Evolutionary conservation across 2,797 vertebrate species (phyloP).

Genomic region (Myoxocephalus aenaeus): DNA sequence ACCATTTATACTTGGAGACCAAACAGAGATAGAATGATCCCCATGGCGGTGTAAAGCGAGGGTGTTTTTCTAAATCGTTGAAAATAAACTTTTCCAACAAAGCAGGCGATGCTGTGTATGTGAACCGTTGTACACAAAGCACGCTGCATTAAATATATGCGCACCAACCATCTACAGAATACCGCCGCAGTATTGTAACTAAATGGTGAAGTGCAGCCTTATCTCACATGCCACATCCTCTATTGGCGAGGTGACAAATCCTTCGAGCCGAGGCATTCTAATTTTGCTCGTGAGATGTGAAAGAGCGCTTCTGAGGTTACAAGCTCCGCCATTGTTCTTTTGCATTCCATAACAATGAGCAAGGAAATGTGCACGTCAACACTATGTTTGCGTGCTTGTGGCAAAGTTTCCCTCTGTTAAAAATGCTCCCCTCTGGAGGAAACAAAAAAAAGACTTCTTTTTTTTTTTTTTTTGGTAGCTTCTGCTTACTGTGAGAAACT

Average conservation of each 20-base stretch:
- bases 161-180: slow-evolving; percentile 16
- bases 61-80: not conserved
- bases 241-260: slow-evolving; percentile 38
- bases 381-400: slow-evolving; percentile 66
- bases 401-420: slow-evolving; percentile 63
- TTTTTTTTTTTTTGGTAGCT: slow-evolving; percentile 69
- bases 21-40: slow-evolving; percentile 11
- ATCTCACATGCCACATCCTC: slow-evolving; percentile 20
- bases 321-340: slow-evolving; percentile 63
- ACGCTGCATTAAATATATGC: slow-evolving; percentile 19
- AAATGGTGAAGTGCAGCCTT: slow-evolving; percentile 21
- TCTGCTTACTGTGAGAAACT: slow-evolving; percentile 78
- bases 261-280: slow-evolving; percentile 45
- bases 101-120: not conserved
- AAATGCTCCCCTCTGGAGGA: slow-evolving; percentile 62
- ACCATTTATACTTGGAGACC: slow-evolving; percentile 18
- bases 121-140: slow-evolving; percentile 4
- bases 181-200: not conserved
- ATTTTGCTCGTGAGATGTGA: slow-evolving; percentile 54
- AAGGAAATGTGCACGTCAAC: slow-evolving; percentile 67
- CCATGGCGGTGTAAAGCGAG: not conserved
- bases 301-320: slow-evolving; percentile 48
- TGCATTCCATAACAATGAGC: slow-evolving; percentile 61
- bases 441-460: slow-evolving; percentile 19
- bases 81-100: not conserved